These are phyloP conservation scores for Hipparchia sbordonii DNA, from an alignment of 2,888 invertebrate species.

Conservation along the genomic window DNA sequence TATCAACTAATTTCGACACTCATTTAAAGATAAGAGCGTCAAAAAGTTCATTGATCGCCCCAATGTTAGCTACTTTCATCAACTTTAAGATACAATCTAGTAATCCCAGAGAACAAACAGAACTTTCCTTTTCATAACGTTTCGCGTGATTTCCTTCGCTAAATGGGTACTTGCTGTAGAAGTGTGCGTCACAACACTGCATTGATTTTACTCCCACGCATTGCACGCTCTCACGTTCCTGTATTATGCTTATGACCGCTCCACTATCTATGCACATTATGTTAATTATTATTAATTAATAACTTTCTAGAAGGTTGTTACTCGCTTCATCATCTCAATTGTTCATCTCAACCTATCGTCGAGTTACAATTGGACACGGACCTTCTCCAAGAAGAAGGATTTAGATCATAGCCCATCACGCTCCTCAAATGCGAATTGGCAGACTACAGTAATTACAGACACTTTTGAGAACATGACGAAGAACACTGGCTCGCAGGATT, in stretches of 20 bases:
- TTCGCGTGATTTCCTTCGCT: constrained; percentile 10
- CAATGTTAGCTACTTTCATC: not conserved
- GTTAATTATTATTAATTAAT: constrained; percentile 7
- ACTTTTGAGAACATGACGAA: no score
- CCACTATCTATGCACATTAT: not conserved
- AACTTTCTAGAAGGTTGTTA: constrained; percentile 1
- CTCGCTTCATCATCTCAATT: no score
- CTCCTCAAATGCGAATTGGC: no score
- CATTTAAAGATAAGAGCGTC: not conserved
- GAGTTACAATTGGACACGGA: no score
- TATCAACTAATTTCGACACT: no score
- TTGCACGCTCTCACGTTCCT: constrained; percentile 14
- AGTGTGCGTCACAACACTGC: constrained; percentile 31
- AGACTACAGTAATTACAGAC: no score
- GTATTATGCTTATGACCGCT: not conserved
- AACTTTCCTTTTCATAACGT: constrained; percentile 18
- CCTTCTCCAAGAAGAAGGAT: no score
- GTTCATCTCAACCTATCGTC: no score
- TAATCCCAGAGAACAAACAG: not conserved
- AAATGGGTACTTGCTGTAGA: constrained; percentile 13
- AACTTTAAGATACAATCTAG: not conserved
- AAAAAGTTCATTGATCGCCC: not conserved
- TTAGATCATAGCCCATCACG: no score
- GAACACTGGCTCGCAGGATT: no score
- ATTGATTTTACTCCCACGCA: constrained; percentile 38